Base-by-base conservation (phyloP, 1,140 invertebrate genomes). In the Episyrphus balteatus region DNA sequence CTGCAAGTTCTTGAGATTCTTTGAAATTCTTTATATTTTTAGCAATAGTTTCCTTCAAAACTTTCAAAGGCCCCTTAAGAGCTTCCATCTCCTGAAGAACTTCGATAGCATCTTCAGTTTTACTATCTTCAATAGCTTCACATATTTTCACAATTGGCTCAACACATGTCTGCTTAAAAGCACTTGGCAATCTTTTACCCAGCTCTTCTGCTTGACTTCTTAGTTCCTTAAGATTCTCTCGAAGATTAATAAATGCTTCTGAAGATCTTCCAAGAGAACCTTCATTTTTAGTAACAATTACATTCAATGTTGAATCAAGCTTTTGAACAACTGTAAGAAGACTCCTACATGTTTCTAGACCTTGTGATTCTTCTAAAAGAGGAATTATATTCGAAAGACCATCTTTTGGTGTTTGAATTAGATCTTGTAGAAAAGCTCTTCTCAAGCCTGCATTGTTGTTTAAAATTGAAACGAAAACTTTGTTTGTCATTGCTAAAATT, bases 81-180 rank as follows among this genome's bases (percentile, higher is more conserved):
- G 32, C 26, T 38, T 50, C 51, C 19, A 50, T 18, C 31, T 53
- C 48, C 26, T 50, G 48, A 8, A 50, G 31, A 33, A 53, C 18
- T 36, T 50, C 48, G 13, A 53, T 13, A 7, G 12, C 51, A 47
- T 53, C 50, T 31, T n/a, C 42, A 26, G 46, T 33, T 42, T 55
- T 46, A 31, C 40, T 39, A 33, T 41, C 26, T 19, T 36, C 40
- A 34, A 36, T 9, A 17, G 37, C 11, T 32, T n/a, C n/a, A 15
- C 7, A 31, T 12, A 42, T 13, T n/a, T 26, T 26, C 21, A 26
- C 21, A 26, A 26, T 3, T 26, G 21, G 21, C 8, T 26, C 21
- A 3, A 26, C 21, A 26, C 21, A 26, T 26, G 21, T 26, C 21
- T 26, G 21, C 21, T 8, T 26, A 8, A 26, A 26, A 26, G 21